Percentiles rank a stretch among this genome's conserved stretches.
Evolutionary conservation across 2,113 vertebrate genomes (phyloP).

Genomic region (Odontesthes bonariensis): DNA sequence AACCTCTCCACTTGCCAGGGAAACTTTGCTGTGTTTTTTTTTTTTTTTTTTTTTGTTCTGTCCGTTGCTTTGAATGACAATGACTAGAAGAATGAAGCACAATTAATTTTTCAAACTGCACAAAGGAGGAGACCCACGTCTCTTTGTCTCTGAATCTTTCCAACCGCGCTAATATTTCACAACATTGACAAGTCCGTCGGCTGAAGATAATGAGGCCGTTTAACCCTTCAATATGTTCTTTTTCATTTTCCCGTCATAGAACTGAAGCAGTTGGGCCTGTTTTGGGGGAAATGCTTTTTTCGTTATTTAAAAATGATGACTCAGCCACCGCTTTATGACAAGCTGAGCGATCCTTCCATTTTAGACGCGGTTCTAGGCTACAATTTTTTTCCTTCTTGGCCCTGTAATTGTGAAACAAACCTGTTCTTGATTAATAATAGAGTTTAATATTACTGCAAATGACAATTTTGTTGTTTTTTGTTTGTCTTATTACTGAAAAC

Average conservation of each 20-base stretch:
- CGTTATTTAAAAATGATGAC: too few species aligned
- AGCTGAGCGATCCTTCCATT: too few species aligned
- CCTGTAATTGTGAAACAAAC: too few species aligned
- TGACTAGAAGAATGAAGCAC: constrained; percentile 25
- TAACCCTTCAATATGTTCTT: constrained; percentile 52
- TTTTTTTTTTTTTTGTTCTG: constrained; percentile 24
- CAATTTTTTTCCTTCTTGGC: too few species aligned
- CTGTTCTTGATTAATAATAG: too few species aligned
- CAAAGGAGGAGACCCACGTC: constrained; percentile 65
- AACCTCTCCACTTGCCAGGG: too few species aligned
- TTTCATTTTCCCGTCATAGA: background rate
- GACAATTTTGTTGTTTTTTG: too few species aligned
- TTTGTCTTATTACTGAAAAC: too few species aligned
- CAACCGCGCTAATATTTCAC: constrained; percentile 62
- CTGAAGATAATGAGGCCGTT: constrained; percentile 53
- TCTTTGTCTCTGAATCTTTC: constrained; percentile 52
- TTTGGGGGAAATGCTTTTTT: background rate
- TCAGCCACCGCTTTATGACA: too few species aligned
- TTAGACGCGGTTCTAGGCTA: too few species aligned
- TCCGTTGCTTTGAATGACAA: constrained; percentile 68
- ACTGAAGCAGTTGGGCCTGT: background rate
- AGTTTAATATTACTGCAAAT: too few species aligned
- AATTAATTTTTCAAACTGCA: constrained; percentile 70
- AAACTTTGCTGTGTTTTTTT: too few species aligned
- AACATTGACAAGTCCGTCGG: constrained; percentile 41